Base-by-base conservation (phyloP, 2,888 invertebrate genomes). In the Pollenia griseotomentosa region DNA sequence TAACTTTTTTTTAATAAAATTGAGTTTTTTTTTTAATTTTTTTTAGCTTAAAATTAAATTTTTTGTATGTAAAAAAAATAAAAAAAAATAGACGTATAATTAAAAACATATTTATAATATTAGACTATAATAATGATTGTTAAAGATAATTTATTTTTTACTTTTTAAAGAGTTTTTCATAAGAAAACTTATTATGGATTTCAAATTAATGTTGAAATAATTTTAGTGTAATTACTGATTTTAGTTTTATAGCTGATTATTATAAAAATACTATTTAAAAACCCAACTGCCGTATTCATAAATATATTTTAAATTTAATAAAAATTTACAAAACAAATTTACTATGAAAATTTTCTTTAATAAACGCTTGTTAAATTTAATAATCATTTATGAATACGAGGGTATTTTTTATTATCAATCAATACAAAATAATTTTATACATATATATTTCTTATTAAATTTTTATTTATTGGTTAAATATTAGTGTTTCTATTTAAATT, bases 11-110 rank as follows among this genome's bases (percentile, higher is more conserved):
- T 11, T 61, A 51, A 51, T 48, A 33, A 7, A 59, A 59, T 68
- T 70, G 16, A 68, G 48, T 75, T 75, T 0, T 51, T 63, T 53
- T 44, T 61, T 65, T 40, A 33, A 46, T 53, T 53, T 19, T 73
- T 70, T 71, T 71, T 71, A 33, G 63, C 57, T 73, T 46, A 48
- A 61, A 19, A 61, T 48, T 55, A 71, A 44, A 51, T 19, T 66
- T 78, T 65, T 77, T 71, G 12, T 81, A 81, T 16, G n/a, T n/a
- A n/a, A 74, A 81, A 81, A 81, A 81, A 71, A 80, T 63, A 71
- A 80, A 80, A 79, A 68, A 14, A 57, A 80, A 44, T 51, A 80
- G 63, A 70, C 5, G 3, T 59, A 68, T 42, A 68, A 51, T 40
- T 40, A 68, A 78, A 51, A 16, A 12, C 33, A 9, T 57, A 55